Conservation (phyloP, 2,797 vertebrate genomes). For the Garrulus glandarius region DNA sequence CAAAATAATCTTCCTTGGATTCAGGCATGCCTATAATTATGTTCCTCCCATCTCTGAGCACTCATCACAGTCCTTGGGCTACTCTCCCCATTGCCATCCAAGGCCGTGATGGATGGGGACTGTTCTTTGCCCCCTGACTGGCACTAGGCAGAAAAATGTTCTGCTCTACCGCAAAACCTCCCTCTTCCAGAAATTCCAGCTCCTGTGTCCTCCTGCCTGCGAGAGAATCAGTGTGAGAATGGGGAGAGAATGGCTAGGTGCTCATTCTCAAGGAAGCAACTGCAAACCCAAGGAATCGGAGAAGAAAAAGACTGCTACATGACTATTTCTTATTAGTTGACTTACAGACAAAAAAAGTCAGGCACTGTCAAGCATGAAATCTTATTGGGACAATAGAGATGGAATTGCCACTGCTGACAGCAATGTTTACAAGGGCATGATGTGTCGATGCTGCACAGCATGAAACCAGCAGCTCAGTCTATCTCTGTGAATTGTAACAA, state of each 20-base stretch:
- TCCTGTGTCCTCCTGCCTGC: neutral
- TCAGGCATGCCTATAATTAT: neutral
- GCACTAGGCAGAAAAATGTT: neutral
- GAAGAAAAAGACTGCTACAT: neutral
- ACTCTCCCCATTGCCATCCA: neutral
- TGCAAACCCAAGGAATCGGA: neutral
- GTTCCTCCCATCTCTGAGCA: neutral
- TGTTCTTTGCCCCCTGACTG: neutral
- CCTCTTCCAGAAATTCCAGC: neutral
- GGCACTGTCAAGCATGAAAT: conserved; percentile 45
- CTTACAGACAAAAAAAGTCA: neutral
- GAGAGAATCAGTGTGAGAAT: neutral
- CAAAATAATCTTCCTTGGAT: neutral
- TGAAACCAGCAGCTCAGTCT: conserved; percentile 19
- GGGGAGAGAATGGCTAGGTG: neutral
- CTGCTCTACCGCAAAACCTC: neutral
- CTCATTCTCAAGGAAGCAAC: neutral
- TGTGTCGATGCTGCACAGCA: neutral
- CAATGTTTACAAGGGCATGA: conserved; percentile 39
- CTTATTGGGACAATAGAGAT: conserved; percentile 56
- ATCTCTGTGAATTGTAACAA: neutral
- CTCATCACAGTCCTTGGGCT: rapidly evolving
- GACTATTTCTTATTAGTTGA: conserved; percentile 10
- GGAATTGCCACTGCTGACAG: conserved; percentile 55
- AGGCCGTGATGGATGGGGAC: neutral